These are phyloP conservation scores for Sitta europaea DNA, from an alignment of 2,113 vertebrate genomes.

Conservation along the genomic window DNA sequence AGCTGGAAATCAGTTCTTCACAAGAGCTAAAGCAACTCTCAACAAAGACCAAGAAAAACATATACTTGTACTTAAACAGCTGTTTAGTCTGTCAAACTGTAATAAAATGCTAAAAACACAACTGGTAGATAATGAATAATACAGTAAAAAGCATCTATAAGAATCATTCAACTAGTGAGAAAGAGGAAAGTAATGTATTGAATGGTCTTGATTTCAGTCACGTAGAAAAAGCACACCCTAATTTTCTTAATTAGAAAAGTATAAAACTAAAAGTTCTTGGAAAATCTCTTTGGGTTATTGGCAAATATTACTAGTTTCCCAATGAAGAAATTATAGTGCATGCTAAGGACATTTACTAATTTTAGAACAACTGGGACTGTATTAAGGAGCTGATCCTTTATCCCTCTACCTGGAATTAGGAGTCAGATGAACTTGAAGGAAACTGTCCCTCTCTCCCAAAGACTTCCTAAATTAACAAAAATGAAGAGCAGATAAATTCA, in stretches of 20 bases:
- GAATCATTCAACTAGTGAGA: not conserved
- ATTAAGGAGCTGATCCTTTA: not conserved
- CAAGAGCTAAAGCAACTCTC: conserved; percentile 42
- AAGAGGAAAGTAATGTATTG: not conserved
- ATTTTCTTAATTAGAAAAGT: conserved; percentile 16
- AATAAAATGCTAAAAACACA: conserved; percentile 17
- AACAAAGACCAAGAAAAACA: conserved; percentile 56
- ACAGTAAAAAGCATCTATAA: not conserved
- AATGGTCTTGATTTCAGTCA: not conserved
- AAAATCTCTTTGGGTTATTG: not conserved
- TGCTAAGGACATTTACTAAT: not conserved
- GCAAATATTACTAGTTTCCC: not conserved
- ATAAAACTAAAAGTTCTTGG: not conserved
- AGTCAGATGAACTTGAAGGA: not conserved
- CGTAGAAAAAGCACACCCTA: not conserved
- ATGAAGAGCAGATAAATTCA: not conserved
- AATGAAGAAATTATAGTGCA: not conserved
- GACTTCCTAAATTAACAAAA: not conserved
- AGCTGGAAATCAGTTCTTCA: conserved; percentile 55
- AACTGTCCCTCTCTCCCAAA: not conserved
- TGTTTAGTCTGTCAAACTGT: conserved; percentile 11
- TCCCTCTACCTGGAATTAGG: not conserved
- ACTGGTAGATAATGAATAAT: not conserved
- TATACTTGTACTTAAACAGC: conserved; percentile 47
- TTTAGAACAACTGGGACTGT: not conserved